Percentiles rank a stretch among this genome's conserved stretches.
Evolutionary conservation across 2,888 invertebrate species (phyloP).

Genomic region (Drosophila percnosoma): DNA sequence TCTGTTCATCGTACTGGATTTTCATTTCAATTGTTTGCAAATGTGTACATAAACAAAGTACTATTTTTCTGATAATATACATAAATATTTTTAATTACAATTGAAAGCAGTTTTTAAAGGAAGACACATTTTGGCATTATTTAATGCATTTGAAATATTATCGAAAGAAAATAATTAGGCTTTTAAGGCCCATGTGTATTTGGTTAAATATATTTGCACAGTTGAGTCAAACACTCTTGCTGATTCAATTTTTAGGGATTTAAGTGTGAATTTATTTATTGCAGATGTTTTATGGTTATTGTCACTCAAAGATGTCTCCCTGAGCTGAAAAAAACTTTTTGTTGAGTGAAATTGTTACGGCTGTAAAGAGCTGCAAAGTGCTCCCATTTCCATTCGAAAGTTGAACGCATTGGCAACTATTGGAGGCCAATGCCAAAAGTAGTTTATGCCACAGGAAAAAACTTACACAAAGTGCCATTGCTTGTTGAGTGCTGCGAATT

Average conservation of each 20-base stretch:
- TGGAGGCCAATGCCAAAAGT: conserved; percentile 41
- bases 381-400: conserved; percentile 42
- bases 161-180: background rate
- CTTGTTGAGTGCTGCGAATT: conserved; percentile 37
- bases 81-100: background rate
- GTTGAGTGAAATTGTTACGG: conserved; percentile 26
- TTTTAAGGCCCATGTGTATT: background rate
- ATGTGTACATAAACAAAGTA: background rate
- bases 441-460: conserved; percentile 50
- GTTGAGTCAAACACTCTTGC: background rate
- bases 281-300: background rate
- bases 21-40: background rate
- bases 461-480: conserved; percentile 71
- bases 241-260: background rate
- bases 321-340: conserved; percentile 34
- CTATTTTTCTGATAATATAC: too few species aligned
- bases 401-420: conserved; percentile 43
- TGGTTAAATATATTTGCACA: too few species aligned
- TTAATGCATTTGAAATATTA: background rate
- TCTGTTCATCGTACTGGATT: background rate
- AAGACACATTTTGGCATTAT: background rate
- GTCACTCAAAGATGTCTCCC: conserved; percentile 1
- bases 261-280: background rate
- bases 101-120: background rate
- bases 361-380: conserved; percentile 37